Evolutionary conservation across 2,888 invertebrate genomes (phyloP), one percentile per base, ranked within the genome.

Genomic region (Leptopilina drosophilae): DNA sequence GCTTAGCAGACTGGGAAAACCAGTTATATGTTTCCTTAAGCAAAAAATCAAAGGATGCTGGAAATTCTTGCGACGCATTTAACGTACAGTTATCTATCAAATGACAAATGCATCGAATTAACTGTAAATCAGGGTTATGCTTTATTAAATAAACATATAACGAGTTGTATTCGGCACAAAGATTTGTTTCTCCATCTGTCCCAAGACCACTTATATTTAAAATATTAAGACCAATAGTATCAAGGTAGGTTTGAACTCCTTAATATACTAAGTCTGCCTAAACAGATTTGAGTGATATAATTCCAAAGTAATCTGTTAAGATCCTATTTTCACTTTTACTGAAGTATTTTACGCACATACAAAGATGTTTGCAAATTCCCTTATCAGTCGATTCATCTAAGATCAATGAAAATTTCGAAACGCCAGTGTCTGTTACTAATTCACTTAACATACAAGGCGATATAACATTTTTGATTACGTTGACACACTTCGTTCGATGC

Each of bases 341-440:
- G 80, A 80, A 85, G 78, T 85, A 84, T 67, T 78, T 78, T 33
- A 85, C 79, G 62, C 82, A 85, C 26, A 82, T 64, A 20, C 81
- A 78, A 77, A 85, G 64, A 53, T 82, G 82, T 64, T 84, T 85
- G 1, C 73, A 46, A n/a, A 77, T 69, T 7, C 81, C 77, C 7
- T 82, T 56, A 78, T 82, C 84, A 4, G 85, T 83, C 8, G 82
- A 82, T 65, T 85, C 83, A 76, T 85, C 84, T 33, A 85, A 76
- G 0, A 85, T 82, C 11, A 84, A 40, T 2, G 83, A 82, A 56
- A 56, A 82, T 64, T 69, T 75, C 49, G 67, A 78, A 42, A 76
- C 46, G 11, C 80, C 79, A 53, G 82, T 78, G 40, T 83, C 81
- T 26, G 76, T 75, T 9, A 83, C 20, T n/a, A 81, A 59, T 73